Percentiles rank a stretch among this genome's conserved stretches.
Conservation (phyloP, 1,140 invertebrate genomes). For the Drosophila baimaii region DNA sequence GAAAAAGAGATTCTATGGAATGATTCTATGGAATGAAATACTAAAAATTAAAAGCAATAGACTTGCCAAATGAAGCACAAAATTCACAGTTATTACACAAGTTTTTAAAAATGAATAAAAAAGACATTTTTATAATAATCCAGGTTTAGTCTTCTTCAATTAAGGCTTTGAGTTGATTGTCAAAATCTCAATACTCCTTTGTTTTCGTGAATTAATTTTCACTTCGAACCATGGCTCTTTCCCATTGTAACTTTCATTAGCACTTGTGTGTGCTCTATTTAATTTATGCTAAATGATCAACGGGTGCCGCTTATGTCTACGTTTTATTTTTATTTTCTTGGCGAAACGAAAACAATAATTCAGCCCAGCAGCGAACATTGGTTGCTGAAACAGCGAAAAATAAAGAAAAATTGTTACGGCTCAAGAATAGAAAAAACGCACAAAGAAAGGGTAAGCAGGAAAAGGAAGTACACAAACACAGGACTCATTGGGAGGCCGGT, state of each 20-base stretch:
- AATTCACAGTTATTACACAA: too few relatives aligned
- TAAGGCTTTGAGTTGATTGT: too few relatives aligned
- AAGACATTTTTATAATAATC: too few relatives aligned
- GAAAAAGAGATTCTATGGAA: too few relatives aligned
- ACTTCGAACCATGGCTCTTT: background rate
- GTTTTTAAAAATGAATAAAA: too few relatives aligned
- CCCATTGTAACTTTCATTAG: constrained; percentile 63
- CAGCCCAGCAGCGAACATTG: constrained; percentile 30
- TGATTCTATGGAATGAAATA: too few relatives aligned
- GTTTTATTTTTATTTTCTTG: constrained; percentile 77
- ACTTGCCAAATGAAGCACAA: too few relatives aligned
- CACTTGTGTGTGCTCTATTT: constrained; percentile 50
- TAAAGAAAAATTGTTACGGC: constrained; percentile 41
- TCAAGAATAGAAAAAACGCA: constrained; percentile 21
- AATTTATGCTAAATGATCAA: constrained; percentile 79
- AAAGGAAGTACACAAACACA: constrained; percentile 60
- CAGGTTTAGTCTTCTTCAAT: too few relatives aligned
- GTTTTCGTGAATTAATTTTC: background rate
- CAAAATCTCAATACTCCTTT: background rate
- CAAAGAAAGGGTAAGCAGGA: constrained; percentile 69
- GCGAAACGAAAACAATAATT: constrained; percentile 81
- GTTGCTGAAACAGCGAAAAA: constrained; percentile 53
- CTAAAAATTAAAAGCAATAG: too few relatives aligned
- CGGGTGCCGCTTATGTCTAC: constrained; percentile 71
- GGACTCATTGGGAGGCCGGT: constrained; percentile 36